Evolutionary conservation across 2,797 vertebrate species (phyloP).

Genomic region (Acanthurus tractus): DNA sequence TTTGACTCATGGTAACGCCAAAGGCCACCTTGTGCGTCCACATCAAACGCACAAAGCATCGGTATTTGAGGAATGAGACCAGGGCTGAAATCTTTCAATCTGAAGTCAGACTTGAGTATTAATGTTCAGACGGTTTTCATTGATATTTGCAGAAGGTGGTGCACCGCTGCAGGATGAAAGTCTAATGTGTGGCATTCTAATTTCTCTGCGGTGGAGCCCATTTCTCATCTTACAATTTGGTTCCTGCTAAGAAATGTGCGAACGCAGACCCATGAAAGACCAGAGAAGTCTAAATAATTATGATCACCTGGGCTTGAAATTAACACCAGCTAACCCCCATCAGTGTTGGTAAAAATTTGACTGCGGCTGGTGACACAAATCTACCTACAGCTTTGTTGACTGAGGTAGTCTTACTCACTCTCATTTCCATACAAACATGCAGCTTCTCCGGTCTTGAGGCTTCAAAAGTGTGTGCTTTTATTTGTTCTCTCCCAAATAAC

Average conservation of each 20-base stretch:
- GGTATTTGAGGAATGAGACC: too few relatives aligned
- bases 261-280: constrained; percentile 51
- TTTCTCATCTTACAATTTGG: constrained; percentile 47
- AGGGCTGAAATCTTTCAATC: neutral
- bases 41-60: too few relatives aligned
- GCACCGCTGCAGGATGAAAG: constrained; percentile 19
- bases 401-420: constrained; percentile 3
- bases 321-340: constrained; percentile 51
- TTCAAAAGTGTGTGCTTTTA: neutral
- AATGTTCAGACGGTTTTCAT: neutral
- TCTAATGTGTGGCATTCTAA: constrained; percentile 35
- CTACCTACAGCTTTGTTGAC: constrained; percentile 35
- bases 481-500: constrained; percentile 1
- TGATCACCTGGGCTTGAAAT: constrained; percentile 71
- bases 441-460: neutral
- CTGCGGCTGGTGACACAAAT: constrained; percentile 44
- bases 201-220: constrained; percentile 21
- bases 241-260: constrained; percentile 35
- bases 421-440: constrained; percentile 24
- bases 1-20: too few relatives aligned
- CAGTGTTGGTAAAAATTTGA: constrained; percentile 39
- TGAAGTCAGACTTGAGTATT: neutral
- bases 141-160: constrained; percentile 18
- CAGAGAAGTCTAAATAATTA: constrained; percentile 65
- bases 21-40: too few relatives aligned